phyloP scores from a whole-genome alignment of 2,113 vertebrate genomes.

The Burhinus oedicnemus region DNA sequence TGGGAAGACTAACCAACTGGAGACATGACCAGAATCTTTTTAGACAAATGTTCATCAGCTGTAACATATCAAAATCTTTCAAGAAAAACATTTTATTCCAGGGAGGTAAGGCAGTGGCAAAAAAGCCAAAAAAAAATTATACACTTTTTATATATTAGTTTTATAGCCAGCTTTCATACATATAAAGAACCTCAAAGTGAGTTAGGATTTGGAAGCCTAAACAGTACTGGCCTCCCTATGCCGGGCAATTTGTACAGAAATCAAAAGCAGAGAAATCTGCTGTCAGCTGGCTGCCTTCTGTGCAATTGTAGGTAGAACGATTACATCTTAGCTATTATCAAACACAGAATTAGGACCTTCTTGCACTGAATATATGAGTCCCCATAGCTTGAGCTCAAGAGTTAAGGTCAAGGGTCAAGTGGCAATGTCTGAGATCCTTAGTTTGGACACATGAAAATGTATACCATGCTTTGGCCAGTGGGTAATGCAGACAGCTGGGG shows the following conservation, averaged over 20 bases:
- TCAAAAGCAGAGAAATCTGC: background rate
- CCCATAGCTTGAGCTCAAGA: background rate
- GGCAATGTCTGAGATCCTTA: background rate
- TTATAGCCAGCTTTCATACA: background rate
- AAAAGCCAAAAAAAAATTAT: background rate
- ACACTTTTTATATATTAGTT: background rate
- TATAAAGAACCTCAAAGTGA: background rate
- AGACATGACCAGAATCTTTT: background rate
- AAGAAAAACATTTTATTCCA: background rate
- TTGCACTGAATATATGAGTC: background rate
- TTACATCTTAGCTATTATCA: background rate
- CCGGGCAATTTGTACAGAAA: background rate
- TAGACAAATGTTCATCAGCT: background rate
- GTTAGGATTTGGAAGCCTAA: background rate
- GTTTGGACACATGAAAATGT: background rate
- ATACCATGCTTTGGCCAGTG: background rate
- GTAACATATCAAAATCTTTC: background rate
- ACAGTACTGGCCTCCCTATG: background rate
- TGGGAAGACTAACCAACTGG: background rate
- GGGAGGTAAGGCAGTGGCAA: background rate
- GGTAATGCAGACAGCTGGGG: background rate
- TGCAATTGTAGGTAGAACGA: background rate
- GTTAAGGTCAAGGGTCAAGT: background rate
- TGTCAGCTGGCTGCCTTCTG: background rate
- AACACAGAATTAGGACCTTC: background rate